Base-by-base conservation (phyloP, 1,140 invertebrate genomes). In the Anastrepha obliqua region DNA sequence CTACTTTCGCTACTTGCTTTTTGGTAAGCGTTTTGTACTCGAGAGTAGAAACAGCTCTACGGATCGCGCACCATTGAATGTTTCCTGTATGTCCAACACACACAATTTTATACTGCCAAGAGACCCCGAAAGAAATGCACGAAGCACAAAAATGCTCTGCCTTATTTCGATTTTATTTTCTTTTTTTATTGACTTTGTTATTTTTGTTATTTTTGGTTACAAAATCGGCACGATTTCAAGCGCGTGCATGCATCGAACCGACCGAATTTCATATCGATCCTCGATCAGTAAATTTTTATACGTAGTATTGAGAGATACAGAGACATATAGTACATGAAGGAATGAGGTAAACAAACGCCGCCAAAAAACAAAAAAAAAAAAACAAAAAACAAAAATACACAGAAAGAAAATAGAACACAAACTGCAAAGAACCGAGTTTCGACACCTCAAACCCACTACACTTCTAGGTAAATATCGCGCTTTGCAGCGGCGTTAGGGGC, bases 121-220 rank as follows among this genome's bases (percentile, higher is more conserved):
- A 55, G 20, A 20, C n/a, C 47, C 20, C 74, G 47, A 81, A 81
- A 55, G 51, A 81, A 81, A 58, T 81, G 74, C 17, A 81, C 74
- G 74, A 81, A 81, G 44, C 44, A 58, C 74, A 81, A 81, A 81
- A 81, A 55, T 81, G 51, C 74, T n/a, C n/a, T 58, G 74, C 9
- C 47, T 13, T n/a, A 55, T n/a, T 81, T 55, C 44, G 51, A 74
- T 47, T 74, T 74, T 47, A 39, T 42, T 44, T 44, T 0, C 47
- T 20, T 47, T 2, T 78, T 78, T 55, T 55, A 55, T 67, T 51
- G 11, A 74, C 17, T 81, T 9, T 47, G 3, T 11, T 74, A 17
- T 7, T 29, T 0, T 64, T 64, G 42, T 13, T 74, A 15, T 74
- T 58, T 20, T 8, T 55, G 7, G n/a, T 81, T 81, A 58, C n/a